phyloP scores from a whole-genome alignment of 2,888 invertebrate species.

The Ophion ventricosus region DNA sequence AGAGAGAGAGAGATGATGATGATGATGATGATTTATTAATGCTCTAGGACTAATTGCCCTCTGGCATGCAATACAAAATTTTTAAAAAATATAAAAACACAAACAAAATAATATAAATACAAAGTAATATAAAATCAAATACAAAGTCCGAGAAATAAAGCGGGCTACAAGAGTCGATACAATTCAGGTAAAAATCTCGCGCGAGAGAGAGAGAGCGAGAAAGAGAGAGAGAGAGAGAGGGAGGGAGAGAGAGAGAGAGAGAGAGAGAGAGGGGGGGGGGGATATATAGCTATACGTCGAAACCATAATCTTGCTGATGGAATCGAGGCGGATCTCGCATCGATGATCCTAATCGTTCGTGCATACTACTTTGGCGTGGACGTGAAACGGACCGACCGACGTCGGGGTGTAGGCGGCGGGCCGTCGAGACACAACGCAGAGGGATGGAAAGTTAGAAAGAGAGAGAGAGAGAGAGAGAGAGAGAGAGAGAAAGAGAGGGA shows the following conservation, averaged over 20 bases:
- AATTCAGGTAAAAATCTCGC: too few relatives aligned
- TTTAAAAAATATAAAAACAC: too few relatives aligned
- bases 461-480: slow-evolving; percentile 27
- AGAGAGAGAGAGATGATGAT: too few relatives aligned
- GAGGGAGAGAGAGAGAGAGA: background rate
- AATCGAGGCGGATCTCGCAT: slow-evolving; percentile 79
- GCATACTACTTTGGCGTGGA: slow-evolving; percentile 76
- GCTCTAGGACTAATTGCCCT: too few relatives aligned
- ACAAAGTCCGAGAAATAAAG: too few relatives aligned
- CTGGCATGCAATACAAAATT: too few relatives aligned
- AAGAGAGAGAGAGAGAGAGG: background rate
- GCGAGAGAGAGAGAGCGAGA: too few relatives aligned
- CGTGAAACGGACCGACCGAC: slow-evolving; percentile 59
- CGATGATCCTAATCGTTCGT: slow-evolving; percentile 81
- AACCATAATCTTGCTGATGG: slow-evolving; percentile 78
- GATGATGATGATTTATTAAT: too few relatives aligned
- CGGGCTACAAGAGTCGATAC: too few relatives aligned
- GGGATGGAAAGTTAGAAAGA: slow-evolving; percentile 25
- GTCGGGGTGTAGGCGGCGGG: slow-evolving; percentile 21
- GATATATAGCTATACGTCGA: slow-evolving; percentile 63
- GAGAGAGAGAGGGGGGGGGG: background rate
- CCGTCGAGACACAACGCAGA: slow-evolving; percentile 40
- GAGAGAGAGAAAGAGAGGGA: slow-evolving; percentile 4
- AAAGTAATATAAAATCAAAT: too few relatives aligned
- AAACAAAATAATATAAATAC: too few relatives aligned